Evolutionary conservation across 1,140 invertebrate species (phyloP).

Genomic region (Riptortus pedestris): DNA sequence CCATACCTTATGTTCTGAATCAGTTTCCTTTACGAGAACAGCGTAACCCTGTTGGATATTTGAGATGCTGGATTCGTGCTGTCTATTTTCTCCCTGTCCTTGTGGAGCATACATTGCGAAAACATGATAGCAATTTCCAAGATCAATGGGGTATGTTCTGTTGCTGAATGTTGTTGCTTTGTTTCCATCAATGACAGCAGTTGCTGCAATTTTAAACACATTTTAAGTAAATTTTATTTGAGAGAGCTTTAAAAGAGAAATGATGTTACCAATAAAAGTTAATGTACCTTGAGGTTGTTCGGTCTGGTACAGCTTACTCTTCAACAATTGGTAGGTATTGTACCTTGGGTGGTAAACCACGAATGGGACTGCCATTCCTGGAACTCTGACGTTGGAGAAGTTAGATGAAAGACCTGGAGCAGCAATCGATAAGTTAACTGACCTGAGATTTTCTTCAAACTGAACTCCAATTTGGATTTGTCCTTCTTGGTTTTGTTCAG

Average conservation of each 20-base stretch:
- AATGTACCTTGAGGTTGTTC: conserved; percentile 37
- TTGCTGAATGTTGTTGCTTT: conserved; percentile 51
- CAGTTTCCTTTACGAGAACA: conserved; percentile 37
- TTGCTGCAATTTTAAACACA: conserved; percentile 39
- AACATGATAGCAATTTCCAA: conserved; percentile 49
- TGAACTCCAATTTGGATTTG: conserved; percentile 41
- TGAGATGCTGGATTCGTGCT: conserved; percentile 19
- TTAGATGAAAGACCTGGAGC: conserved; percentile 37
- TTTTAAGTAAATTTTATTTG: not conserved
- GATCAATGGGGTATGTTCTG: conserved; percentile 42
- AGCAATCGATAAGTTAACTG: conserved; percentile 38
- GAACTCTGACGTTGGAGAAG: conserved; percentile 35
- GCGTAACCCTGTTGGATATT: conserved; percentile 33
- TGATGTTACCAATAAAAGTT: not conserved
- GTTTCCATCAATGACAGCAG: conserved; percentile 46
- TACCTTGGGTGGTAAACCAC: conserved; percentile 40
- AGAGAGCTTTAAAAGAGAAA: not conserved
- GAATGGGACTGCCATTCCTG: conserved; percentile 37
- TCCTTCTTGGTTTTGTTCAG: conserved; percentile 34
- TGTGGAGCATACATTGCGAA: conserved; percentile 45
- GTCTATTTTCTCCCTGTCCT: conserved; percentile 31
- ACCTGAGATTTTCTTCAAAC: conserved; percentile 37
- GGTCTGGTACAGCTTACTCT: conserved; percentile 35
- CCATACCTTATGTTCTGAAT: conserved; percentile 33
- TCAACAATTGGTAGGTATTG: conserved; percentile 36